phyloP scores from a whole-genome alignment of 2,888 invertebrate genomes.

The Antheraea yamamai region DNA sequence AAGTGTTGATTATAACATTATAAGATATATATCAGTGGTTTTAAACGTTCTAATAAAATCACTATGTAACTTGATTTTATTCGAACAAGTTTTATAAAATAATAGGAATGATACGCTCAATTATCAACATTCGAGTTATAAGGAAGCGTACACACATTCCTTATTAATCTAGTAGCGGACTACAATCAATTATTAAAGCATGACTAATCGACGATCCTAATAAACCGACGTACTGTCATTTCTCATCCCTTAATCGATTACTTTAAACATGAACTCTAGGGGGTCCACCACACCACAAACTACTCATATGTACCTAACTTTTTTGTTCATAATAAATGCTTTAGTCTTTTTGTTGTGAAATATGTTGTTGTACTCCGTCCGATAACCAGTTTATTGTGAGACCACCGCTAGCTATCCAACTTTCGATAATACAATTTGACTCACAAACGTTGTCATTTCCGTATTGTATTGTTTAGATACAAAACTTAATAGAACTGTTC shows the following conservation, averaged over 20 bases:
- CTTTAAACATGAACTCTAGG: slow-evolving; percentile 76
- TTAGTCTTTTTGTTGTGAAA: slow-evolving; percentile 51
- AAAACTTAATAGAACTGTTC: slow-evolving; percentile 50
- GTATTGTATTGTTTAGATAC: slow-evolving; percentile 50
- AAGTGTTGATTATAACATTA: neutral
- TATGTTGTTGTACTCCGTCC: slow-evolving; percentile 34
- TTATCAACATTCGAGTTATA: slow-evolving; percentile 52
- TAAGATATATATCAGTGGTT: neutral
- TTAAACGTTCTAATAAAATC: slow-evolving; percentile 14
- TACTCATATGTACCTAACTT: slow-evolving; percentile 55
- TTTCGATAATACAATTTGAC: slow-evolving; percentile 33
- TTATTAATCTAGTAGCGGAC: slow-evolving; percentile 77
- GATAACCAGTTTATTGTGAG: slow-evolving; percentile 33
- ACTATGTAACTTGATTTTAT: neutral
- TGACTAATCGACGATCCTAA: slow-evolving; percentile 74
- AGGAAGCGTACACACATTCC: slow-evolving; percentile 55
- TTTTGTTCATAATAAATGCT: slow-evolving; percentile 68
- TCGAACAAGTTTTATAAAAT: slow-evolving; percentile 15
- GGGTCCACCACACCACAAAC: slow-evolving; percentile 64
- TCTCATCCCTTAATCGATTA: slow-evolving; percentile 80
- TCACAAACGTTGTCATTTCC: slow-evolving; percentile 52
- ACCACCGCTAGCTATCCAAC: slow-evolving; percentile 32
- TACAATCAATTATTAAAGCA: slow-evolving; percentile 78
- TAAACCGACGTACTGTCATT: slow-evolving; percentile 79
- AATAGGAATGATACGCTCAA: slow-evolving; percentile 37